Conservation (phyloP, 1,140 invertebrate genomes). For the Drosophila ficusphila region DNA sequence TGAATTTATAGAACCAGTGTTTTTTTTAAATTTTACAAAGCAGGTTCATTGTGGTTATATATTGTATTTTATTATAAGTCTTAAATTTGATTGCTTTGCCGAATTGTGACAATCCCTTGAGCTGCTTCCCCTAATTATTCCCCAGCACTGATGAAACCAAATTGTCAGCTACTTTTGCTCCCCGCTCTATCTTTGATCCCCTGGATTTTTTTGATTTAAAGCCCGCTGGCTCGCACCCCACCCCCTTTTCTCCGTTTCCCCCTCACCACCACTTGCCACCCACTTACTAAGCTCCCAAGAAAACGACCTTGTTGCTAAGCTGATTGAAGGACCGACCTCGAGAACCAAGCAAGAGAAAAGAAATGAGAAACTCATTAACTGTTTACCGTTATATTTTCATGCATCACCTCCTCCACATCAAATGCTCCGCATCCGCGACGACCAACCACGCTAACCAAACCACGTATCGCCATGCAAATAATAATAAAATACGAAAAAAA, state of each 20-base stretch:
- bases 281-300: neutral
- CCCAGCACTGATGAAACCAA: neutral
- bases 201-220: slow-evolving; percentile 5
- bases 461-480: slow-evolving; percentile 63
- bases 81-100: neutral
- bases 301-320: slow-evolving; percentile 7
- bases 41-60: no score
- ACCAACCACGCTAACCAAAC: slow-evolving; percentile 57
- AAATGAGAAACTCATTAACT: slow-evolving; percentile 27
- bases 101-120: slow-evolving; percentile 1
- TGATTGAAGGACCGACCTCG: slow-evolving; percentile 9
- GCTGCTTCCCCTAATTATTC: neutral
- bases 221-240: neutral
- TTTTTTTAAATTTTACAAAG: no score
- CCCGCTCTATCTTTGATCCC: neutral
- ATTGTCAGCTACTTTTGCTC: slow-evolving; percentile 25
- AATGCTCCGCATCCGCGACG: slow-evolving; percentile 51
- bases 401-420: slow-evolving; percentile 56
- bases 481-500: slow-evolving; percentile 15
- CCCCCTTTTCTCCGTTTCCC: neutral
- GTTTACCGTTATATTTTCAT: slow-evolving; percentile 60
- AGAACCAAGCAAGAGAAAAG: neutral
- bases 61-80: no score
- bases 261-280: neutral
- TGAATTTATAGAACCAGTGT: no score